Evolutionary conservation across 2,113 vertebrate species (phyloP).

Genomic region (Megalops atlanticus): DNA sequence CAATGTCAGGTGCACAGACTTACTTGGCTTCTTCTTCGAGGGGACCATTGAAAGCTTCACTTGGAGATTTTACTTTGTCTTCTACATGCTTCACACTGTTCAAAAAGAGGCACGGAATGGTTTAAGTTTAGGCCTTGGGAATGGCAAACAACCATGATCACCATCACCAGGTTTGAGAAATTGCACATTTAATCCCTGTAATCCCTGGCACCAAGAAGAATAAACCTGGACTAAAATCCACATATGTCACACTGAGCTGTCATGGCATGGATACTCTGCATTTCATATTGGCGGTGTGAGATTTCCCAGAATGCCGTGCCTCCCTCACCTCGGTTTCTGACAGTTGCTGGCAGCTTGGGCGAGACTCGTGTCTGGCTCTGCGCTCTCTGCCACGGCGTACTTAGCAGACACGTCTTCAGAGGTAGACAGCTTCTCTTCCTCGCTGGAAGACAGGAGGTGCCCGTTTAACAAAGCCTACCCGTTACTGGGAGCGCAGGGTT

Average conservation of each 20-base stretch:
- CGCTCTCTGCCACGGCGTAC: conserved; percentile 74
- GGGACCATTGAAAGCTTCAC: conserved; percentile 67
- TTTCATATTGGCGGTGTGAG: not conserved
- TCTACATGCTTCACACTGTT: conserved; percentile 52
- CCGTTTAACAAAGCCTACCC: not conserved
- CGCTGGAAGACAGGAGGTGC: conserved; percentile 69
- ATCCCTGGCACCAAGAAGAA: no score
- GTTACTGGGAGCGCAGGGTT: not conserved
- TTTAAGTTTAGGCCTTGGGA: no score
- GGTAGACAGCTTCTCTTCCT: conserved; percentile 87
- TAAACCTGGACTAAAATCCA: not conserved
- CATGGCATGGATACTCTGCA: not conserved
- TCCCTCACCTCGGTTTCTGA: conserved; percentile 81
- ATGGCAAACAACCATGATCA: no score
- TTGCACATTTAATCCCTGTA: no score
- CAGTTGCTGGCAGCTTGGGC: conserved; percentile 71
- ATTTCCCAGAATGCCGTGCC: not conserved
- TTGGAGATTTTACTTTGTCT: conserved; percentile 61
- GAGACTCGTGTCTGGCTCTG: conserved; percentile 70
- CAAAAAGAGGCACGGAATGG: no score
- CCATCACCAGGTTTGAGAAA: no score
- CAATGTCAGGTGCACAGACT: conserved; percentile 42
- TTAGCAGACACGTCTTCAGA: conserved; percentile 84
- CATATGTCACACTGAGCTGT: no score
- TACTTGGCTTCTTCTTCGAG: conserved; percentile 71